Conservation (phyloP, 2,113 vertebrate species). For the Brachionichthys hirsutus region DNA sequence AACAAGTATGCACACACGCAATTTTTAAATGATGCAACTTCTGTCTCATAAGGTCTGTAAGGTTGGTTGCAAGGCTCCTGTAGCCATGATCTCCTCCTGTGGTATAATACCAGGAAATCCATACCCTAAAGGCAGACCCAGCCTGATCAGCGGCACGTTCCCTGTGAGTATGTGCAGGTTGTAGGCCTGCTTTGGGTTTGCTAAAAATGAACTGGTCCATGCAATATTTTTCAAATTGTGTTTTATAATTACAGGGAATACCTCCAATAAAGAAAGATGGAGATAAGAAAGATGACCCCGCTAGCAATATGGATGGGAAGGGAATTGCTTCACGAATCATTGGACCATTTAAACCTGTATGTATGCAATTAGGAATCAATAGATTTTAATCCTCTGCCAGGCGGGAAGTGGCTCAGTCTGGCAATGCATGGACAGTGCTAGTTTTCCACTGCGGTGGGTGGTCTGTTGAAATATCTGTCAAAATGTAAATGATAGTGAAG, state of each 20-base stretch:
- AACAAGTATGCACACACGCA: background rate
- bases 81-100: constrained; percentile 97
- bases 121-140: constrained; percentile 96
- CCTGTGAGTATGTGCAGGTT: constrained; percentile 80
- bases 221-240: background rate
- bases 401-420: no score
- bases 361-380: constrained; percentile 32
- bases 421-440: no score
- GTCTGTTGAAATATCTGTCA: no score
- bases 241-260: constrained; percentile 78
- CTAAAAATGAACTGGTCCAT: background rate
- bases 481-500: no score
- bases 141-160: constrained; percentile 90
- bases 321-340: constrained; percentile 93
- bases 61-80: constrained; percentile 94
- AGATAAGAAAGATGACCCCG: constrained; percentile 80
- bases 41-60: constrained; percentile 85
- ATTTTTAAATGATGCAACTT: background rate
- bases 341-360: constrained; percentile 93
- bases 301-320: constrained; percentile 84
- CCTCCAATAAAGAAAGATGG: constrained; percentile 87
- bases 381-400: no score
- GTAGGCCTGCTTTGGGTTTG: background rate
- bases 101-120: constrained; percentile 98
- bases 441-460: no score